These are phyloP conservation scores for Dryocosmus kuriphilus DNA, from an alignment of 2,888 invertebrate genomes.

Conservation along the genomic window DNA sequence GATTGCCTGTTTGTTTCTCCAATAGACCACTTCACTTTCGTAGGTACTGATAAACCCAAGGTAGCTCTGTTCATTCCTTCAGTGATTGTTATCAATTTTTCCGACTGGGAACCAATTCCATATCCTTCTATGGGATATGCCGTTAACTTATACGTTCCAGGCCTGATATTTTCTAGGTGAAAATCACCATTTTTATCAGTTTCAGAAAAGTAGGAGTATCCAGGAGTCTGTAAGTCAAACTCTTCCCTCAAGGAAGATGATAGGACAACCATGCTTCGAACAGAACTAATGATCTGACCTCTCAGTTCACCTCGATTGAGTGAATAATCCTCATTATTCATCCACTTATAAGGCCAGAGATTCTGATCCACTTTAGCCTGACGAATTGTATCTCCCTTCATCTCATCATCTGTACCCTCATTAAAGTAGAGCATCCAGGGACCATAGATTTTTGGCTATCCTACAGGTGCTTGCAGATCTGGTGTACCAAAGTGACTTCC, in stretches of 20 bases:
- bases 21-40: background rate
- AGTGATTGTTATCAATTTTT: background rate
- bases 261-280: background rate
- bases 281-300: background rate
- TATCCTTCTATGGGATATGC: background rate
- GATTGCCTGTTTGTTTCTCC: background rate
- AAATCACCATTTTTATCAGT: background rate
- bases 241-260: background rate
- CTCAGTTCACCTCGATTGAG: background rate
- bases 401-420: background rate
- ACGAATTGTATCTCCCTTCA: background rate
- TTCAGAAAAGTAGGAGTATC: background rate
- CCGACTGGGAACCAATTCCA: background rate
- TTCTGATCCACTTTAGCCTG: background rate
- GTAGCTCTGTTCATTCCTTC: background rate
- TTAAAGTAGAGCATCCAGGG: background rate
- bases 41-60: background rate
- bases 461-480: fast-evolving
- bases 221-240: background rate
- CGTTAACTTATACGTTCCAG: background rate
- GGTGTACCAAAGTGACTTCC: background rate
- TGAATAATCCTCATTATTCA: background rate
- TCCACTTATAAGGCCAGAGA: background rate
- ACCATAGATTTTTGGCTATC: background rate
- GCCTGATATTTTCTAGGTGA: background rate